A percentile compares a stretch with the other conserved stretches of the same genome.
phyloP scores from a whole-genome alignment of 1,140 invertebrate species.

The Piezodorus guildinii region DNA sequence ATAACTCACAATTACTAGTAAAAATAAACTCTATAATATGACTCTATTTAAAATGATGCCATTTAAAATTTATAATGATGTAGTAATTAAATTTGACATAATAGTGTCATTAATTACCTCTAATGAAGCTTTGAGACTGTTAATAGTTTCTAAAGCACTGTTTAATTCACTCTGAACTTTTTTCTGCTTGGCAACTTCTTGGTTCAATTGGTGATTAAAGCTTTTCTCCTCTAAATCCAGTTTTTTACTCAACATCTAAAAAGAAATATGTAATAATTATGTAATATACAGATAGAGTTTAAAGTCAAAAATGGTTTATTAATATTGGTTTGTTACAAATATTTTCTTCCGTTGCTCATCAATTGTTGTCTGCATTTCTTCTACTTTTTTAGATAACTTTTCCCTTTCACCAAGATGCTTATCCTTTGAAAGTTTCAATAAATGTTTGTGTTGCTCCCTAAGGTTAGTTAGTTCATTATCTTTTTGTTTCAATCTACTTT shows the following conservation, averaged over 20 bases:
- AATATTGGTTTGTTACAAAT: conserved; percentile 34
- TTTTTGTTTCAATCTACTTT: conserved; percentile 23
- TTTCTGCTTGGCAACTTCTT: conserved; percentile 54
- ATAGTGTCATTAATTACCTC: conserved; percentile 35
- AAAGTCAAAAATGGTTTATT: background rate
- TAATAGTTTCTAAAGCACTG: conserved; percentile 46
- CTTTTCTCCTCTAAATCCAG: conserved; percentile 57
- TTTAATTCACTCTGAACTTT: conserved; percentile 54
- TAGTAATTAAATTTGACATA: too few relatives aligned
- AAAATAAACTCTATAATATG: too few relatives aligned
- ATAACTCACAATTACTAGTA: too few relatives aligned
- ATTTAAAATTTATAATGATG: too few relatives aligned
- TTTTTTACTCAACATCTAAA: conserved; percentile 47
- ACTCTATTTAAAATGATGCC: too few relatives aligned
- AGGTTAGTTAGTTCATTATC: conserved; percentile 36
- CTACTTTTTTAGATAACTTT: conserved; percentile 50
- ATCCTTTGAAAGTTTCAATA: conserved; percentile 54
- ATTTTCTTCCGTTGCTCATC: conserved; percentile 56
- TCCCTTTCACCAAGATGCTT: conserved; percentile 58
- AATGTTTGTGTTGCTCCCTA: conserved; percentile 48
- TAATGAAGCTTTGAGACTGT: conserved; percentile 40
- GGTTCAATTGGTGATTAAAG: conserved; percentile 51
- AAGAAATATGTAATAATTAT: background rate
- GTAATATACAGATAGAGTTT: background rate
- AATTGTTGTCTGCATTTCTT: conserved; percentile 48